Percentiles rank a stretch among this genome's conserved stretches.
These are phyloP conservation scores for Charanyca ferruginea DNA, from an alignment of 2,888 invertebrate genomes.

Conservation along the genomic window DNA sequence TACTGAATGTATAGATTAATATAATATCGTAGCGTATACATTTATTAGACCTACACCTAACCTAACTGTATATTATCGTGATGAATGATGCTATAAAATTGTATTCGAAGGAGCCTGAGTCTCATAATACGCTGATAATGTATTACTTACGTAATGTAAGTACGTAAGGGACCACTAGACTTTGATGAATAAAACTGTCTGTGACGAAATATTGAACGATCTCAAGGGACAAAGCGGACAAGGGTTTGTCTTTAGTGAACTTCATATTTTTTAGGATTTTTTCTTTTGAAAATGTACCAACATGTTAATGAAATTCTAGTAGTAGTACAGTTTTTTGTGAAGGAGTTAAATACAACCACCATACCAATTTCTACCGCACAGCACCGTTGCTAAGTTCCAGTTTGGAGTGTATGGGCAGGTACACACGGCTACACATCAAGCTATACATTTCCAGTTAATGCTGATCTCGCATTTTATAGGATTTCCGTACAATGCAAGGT, in stretches of 20 bases:
- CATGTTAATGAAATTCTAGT: no score
- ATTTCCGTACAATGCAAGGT: no score
- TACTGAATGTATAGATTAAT: background rate
- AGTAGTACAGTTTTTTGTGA: no score
- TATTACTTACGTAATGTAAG: constrained; percentile 7
- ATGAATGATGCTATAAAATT: constrained; percentile 39
- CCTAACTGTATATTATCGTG: constrained; percentile 26
- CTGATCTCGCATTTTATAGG: no score
- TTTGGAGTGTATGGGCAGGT: no score
- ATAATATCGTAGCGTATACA: background rate
- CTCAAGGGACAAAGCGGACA: background rate
- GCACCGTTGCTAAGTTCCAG: no score
- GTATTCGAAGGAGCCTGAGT: constrained; percentile 2
- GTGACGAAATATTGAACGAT: constrained; percentile 3
- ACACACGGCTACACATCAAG: no score
- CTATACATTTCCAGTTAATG: no score
- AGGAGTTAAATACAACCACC: no score
- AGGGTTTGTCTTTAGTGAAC: constrained; percentile 3
- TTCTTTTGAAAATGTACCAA: no score
- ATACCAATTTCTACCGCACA: no score
- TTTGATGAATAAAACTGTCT: constrained; percentile 7
- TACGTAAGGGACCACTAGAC: background rate
- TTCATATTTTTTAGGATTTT: constrained; percentile 6
- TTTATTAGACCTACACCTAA: constrained; percentile 8
- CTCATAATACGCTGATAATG: constrained; percentile 30